Base-by-base conservation (phyloP, 2,113 vertebrate species). In the Cyanocitta stelleri region DNA sequence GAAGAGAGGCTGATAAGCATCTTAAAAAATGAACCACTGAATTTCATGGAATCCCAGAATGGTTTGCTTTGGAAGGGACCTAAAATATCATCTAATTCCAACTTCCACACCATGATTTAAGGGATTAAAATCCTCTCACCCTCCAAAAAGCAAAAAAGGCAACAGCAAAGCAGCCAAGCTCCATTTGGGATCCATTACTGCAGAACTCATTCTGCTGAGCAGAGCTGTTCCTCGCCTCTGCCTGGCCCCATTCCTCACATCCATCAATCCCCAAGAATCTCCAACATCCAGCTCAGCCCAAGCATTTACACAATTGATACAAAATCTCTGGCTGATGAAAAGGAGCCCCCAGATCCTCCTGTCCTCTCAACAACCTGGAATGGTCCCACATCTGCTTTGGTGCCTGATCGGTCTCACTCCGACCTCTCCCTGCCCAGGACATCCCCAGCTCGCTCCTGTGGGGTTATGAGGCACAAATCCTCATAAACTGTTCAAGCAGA, bases 391-490 rank as follows among this genome's bases (percentile, higher is more conserved):
- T 33, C 12, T 39, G 10, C 24, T 41, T 7, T 48, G 51, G 33
- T 41, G 55, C 51, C 32, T 48, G 46, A 33, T 15, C 3, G 13
- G 21, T 41, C 46, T 54, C 56, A 41, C 11, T 8, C 23, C 0
- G 0, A 23, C n/a, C 37, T 29, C 24, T 62, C 2, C 0, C 32
- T 22, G 13, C 7, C 39, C 79, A 43, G 75, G 41, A 74, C 35
- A 17, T 3, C 16, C 37, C 35, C 49, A 55, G 27, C 16, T 46
- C 4, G 2, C 13, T 44, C 48, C 32, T 3, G 0, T 0, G 5
- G 8, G 8, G 7, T 10, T 13, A 1, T 2, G 29, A 85, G 58
- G 33, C 4, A 0, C 56, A 66, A 88, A 82, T 13, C 37, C 62
- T 26, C 4, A 16, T 0, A 2, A 32, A 62, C 4, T 8, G 21